Base-by-base conservation (phyloP, 2,888 invertebrate genomes). In the Limulus polyphemus region DNA sequence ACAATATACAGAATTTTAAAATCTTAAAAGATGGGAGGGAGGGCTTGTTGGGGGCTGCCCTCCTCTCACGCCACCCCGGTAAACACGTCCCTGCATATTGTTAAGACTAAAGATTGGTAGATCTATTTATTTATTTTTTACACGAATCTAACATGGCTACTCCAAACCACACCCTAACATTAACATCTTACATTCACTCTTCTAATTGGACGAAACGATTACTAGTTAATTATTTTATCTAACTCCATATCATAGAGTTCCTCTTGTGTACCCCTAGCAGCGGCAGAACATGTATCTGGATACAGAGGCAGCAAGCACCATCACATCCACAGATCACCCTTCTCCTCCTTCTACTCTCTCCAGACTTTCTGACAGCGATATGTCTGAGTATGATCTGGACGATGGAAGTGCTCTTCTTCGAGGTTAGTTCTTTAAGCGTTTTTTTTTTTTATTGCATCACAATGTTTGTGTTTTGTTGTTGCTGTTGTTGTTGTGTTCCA, bases 321-420 rank as follows among this genome's bases (percentile, higher is more conserved):
- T 86, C 73, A 84, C 86, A 70, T 84, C 86, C 65, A 50, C 61
- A 56, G 73, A 72, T 60, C 74, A 73, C 63, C 68, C 74, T 9
- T 75, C 75, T 12, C 93, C 94, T 63, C 93, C 89, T 66, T 88
- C 87, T 73, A 91, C 88, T 62, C 83, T 84, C 71, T 88, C 92
- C 72, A 83, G 93, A 71, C 82, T 89, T 69, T 90, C 90, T 70
- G 91, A 91, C 79, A 93, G 93, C 63, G 94, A 95, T 79, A 89
- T 93, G 68, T 91, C 92, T 68, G 90, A 80, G 71, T 74, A 77
- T 67, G 80, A 87, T 65, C 70, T 73, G 54, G 69, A 68, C 47
- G 62, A 64, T 11, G 65, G 32, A 32, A 32, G 32, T 32, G 1
- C 32, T 32, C 3, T 32, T 32, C 32, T 32, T 32, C 3, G 32